Evolutionary conservation across 2,113 vertebrate species (phyloP).

Genomic region (Scolopax mira): DNA sequence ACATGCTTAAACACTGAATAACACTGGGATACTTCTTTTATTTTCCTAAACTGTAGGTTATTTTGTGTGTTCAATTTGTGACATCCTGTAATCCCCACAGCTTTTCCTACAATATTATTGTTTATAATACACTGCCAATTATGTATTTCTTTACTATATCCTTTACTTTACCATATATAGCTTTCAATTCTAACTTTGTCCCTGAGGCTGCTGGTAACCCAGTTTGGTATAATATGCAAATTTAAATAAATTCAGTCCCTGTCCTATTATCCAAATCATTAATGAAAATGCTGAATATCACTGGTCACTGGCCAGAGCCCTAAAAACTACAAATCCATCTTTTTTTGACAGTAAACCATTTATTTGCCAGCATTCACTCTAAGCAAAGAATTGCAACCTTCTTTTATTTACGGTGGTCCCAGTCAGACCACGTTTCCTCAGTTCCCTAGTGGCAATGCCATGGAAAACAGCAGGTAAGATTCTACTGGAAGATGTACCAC

Average conservation of each 20-base stretch:
- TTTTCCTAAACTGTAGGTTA: background rate
- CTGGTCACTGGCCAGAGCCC: background rate
- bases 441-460: background rate
- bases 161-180: too few species aligned
- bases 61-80: background rate
- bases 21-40: background rate
- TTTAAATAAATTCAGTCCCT: background rate
- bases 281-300: background rate
- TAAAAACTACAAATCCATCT: background rate
- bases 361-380: background rate
- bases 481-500: background rate
- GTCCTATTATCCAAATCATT: background rate
- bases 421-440: background rate
- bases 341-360: background rate
- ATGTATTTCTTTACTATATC: background rate
- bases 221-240: background rate
- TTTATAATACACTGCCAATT: background rate
- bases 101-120: background rate
- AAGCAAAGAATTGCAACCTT: background rate
- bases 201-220: background rate
- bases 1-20: background rate
- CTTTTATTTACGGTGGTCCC: background rate
- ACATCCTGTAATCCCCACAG: background rate
- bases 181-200: background rate
- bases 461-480: background rate